Evolutionary conservation across 2,113 vertebrate species (phyloP).

Genomic region (Pongo pygmaeus): DNA sequence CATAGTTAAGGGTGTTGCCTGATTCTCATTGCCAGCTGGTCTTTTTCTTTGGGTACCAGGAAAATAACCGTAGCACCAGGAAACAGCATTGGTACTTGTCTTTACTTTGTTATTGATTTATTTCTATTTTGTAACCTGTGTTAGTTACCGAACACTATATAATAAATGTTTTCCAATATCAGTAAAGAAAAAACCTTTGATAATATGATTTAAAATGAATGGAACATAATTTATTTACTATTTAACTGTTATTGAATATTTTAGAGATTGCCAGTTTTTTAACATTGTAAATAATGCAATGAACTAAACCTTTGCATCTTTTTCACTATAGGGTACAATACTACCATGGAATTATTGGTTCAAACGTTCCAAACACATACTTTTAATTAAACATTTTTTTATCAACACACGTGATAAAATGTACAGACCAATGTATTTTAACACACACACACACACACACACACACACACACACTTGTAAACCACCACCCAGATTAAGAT

Average conservation of each 20-base stretch:
- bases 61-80: neutral
- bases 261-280: slow-evolving; percentile 38
- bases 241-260: neutral
- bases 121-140: slow-evolving; percentile 1
- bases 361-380: slow-evolving; percentile 32
- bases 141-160: slow-evolving; percentile 27
- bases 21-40: neutral
- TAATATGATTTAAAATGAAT: neutral
- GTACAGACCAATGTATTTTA: neutral
- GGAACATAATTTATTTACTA: slow-evolving; percentile 6
- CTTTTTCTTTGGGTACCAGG: slow-evolving; percentile 37
- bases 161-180: neutral
- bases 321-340: neutral
- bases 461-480: neutral
- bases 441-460: neutral
- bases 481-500: neutral
- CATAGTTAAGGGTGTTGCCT: neutral
- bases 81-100: neutral
- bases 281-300: slow-evolving; percentile 40
- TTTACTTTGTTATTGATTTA: slow-evolving; percentile 41
- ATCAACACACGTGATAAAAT: neutral
- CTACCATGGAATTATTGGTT: slow-evolving; percentile 1
- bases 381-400: slow-evolving; percentile 27
- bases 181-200: neutral
- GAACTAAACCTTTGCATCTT: slow-evolving; percentile 12